Evolutionary conservation across 2,888 invertebrate genomes (phyloP), one percentile per base, ranked within the genome.

Genomic region (Philopedon plagiatum): DNA sequence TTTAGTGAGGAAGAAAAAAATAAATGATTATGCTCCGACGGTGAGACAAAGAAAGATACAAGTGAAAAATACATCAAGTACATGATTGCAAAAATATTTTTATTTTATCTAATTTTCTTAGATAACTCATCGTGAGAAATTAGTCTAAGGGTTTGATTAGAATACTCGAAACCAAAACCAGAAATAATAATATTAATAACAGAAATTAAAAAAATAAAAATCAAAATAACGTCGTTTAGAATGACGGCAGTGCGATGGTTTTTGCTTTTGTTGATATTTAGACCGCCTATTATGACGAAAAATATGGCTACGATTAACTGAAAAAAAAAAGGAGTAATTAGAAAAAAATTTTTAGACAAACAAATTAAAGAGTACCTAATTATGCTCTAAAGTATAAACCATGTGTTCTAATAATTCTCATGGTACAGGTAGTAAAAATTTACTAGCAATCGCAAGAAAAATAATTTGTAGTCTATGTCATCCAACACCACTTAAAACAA

Each of bases 301-400:
- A 95, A 87, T 82, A 93, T 90, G 77, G 94, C 95, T 80, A 94
- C 93, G 82, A 92, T 86, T 81, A 95, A 90, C 95, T 95, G 90
- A 85, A 89, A 89, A 87, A 86, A 86, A 79, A 71, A 18, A 51
- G 26, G 23, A 15, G n/a, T 39, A 60, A 54, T 60, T 74, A 41
- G 23, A 18, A 41, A 23, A 60, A 15, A n/a, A n/a, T n/a, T n/a
- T n/a, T n/a, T n/a, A 44, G 18, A 44, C 15, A 46, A 11, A 44
- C 11, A 26, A 26, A 21, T 11, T 44, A 5, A 21, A 73, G 62
- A 63, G 66, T n/a, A n/a, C n/a, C n/a, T n/a, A n/a, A n/a, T n/a
- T n/a, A n/a, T n/a, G n/a, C n/a, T n/a, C n/a, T n/a, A n/a, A n/a
- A n/a, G n/a, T n/a, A n/a, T n/a, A n/a, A n/a, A n/a, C n/a, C n/a